Evolutionary conservation across 2,797 vertebrate genomes (phyloP).

Genomic region (Cuculus canorus): DNA sequence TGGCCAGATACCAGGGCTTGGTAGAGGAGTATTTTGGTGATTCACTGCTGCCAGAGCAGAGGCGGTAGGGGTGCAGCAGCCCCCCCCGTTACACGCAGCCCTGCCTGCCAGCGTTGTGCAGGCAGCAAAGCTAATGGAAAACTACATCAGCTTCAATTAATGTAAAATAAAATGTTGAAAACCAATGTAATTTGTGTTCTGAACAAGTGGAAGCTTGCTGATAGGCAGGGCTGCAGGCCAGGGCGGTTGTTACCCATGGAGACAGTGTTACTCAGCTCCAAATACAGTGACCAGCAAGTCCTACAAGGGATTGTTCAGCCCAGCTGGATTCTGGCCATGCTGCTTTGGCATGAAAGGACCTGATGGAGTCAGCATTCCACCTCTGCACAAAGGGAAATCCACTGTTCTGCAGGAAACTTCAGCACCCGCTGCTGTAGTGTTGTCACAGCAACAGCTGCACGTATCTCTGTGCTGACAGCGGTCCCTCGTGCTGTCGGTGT

Average conservation of each 20-base stretch:
- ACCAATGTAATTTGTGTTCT: not conserved
- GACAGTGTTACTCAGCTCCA: not conserved
- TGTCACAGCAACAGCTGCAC: not conserved
- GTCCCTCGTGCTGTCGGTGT: accelerated
- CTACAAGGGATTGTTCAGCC: not conserved
- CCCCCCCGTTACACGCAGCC: not conserved
- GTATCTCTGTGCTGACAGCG: accelerated
- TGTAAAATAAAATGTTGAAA: not conserved
- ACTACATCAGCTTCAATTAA: not conserved
- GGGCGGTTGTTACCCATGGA: not conserved
- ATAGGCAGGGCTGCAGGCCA: not conserved
- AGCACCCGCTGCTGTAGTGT: not conserved
- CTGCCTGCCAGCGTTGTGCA: not conserved
- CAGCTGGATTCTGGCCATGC: not conserved
- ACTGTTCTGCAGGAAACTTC: not conserved
- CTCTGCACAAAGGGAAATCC: not conserved
- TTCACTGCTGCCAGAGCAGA: not conserved
- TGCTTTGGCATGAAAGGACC: not conserved
- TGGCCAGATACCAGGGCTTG: too few species aligned
- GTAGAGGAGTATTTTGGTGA: not conserved
- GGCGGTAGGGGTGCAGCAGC: not conserved
- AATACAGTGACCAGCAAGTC: not conserved
- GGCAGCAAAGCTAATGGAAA: too few species aligned
- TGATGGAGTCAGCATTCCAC: not conserved
- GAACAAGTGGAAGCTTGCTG: not conserved